phyloP scores from a whole-genome alignment of 2,888 invertebrate genomes.

The Masnerella sp. region DNA sequence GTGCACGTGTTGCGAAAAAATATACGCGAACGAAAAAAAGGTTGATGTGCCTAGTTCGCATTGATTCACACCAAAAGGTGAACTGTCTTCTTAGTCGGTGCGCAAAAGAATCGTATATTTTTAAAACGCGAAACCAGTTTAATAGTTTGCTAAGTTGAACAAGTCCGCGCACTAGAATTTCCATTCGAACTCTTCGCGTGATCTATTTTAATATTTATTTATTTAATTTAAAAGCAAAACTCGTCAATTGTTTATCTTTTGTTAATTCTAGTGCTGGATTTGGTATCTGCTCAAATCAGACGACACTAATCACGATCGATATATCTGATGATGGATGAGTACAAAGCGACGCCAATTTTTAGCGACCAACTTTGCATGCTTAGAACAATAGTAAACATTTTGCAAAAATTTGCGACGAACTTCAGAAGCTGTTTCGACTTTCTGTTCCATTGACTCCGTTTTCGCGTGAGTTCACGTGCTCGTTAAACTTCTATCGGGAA shows the following conservation, averaged over 20 bases:
- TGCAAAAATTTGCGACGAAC: constrained; percentile 10
- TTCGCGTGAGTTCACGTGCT: constrained; percentile 2
- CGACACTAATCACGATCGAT: constrained; percentile 35
- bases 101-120: constrained; percentile 33
- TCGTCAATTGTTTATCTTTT: background rate
- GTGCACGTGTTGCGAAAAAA: no score
- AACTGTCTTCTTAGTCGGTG: constrained; percentile 8
- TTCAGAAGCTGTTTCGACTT: constrained; percentile 12
- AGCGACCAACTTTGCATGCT: background rate
- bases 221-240: no score
- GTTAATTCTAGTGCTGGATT: background rate
- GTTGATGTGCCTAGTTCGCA: constrained; percentile 47
- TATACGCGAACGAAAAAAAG: constrained; percentile 32
- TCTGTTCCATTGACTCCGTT: background rate
- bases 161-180: constrained; percentile 12
- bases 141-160: constrained; percentile 25
- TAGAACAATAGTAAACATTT: no score
- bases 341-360: constrained; percentile 5
- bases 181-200: no score
- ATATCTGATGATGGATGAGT: constrained; percentile 19
- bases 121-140: constrained; percentile 17
- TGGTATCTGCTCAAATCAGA: constrained; percentile 41
- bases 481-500: constrained; percentile 59
- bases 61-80: constrained; percentile 16
- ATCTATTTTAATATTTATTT: no score